These are phyloP conservation scores for Callionymus lyra DNA, from an alignment of 2,113 vertebrate species.

Conservation along the genomic window DNA sequence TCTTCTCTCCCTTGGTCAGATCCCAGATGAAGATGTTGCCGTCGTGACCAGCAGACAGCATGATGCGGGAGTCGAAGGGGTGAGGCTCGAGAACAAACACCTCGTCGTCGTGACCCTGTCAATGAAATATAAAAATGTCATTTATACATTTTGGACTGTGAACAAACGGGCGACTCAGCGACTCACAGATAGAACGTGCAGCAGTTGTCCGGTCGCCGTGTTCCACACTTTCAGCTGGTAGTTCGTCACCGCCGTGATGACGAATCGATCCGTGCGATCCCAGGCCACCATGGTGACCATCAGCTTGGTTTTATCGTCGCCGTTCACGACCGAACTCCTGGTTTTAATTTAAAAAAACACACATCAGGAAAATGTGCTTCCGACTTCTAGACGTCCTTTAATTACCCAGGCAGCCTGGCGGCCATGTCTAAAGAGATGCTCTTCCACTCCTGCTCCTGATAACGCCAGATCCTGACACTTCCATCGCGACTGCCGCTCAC, in stretches of 20 bases:
- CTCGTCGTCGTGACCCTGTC: slow-evolving; percentile 94
- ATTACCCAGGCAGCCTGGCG: slow-evolving; percentile 86
- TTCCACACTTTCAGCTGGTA: slow-evolving; percentile 96
- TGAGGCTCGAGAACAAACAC: slow-evolving; percentile 94
- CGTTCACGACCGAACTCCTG: slow-evolving; percentile 67
- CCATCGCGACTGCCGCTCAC: slow-evolving; percentile 96
- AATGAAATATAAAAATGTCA: slow-evolving; percentile 1
- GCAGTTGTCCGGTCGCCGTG: slow-evolving; percentile 79
- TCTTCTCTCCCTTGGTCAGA: slow-evolving; percentile 85
- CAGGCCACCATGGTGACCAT: slow-evolving; percentile 97
- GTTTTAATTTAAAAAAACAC: no score
- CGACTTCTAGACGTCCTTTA: slow-evolving; percentile 16
- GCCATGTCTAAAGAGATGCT: slow-evolving; percentile 83
- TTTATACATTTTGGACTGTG: no score
- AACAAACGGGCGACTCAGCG: not conserved
- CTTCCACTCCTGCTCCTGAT: slow-evolving; percentile 95
- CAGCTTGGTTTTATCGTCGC: slow-evolving; percentile 91
- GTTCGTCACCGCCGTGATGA: slow-evolving; percentile 95
- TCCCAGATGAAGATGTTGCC: slow-evolving; percentile 98
- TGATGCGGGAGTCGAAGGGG: slow-evolving; percentile 90
- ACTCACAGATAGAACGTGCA: slow-evolving; percentile 88
- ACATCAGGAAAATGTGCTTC: slow-evolving; percentile 4
- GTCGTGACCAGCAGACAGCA: slow-evolving; percentile 93
- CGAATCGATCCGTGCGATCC: slow-evolving; percentile 81
- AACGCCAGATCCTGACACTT: slow-evolving; percentile 89